A percentile compares a stretch with the other conserved stretches of the same genome.
These are phyloP conservation scores for Odontamblyopus rebecca DNA, from an alignment of 2,797 vertebrate genomes.

Conservation along the genomic window DNA sequence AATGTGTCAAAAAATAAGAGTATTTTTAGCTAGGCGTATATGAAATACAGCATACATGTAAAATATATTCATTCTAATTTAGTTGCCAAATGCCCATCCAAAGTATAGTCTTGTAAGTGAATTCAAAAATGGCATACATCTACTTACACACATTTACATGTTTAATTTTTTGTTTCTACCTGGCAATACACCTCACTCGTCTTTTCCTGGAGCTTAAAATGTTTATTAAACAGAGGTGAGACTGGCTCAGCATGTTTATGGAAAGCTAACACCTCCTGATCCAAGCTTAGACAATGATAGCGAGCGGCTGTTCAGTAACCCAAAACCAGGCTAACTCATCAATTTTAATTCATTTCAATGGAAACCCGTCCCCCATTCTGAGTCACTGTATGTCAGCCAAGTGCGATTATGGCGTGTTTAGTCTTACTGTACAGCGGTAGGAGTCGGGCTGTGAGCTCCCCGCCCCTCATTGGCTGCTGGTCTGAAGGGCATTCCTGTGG, in stretches of 20 bases:
- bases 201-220: conserved; percentile 25
- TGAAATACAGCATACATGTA: not conserved
- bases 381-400: conserved; percentile 34
- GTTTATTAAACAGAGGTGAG: conserved; percentile 40
- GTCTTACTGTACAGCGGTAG: conserved; percentile 55
- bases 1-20: not conserved
- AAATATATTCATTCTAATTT: not conserved
- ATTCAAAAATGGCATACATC: not conserved
- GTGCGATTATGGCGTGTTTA: conserved; percentile 45
- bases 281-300: conserved; percentile 7
- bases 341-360: conserved; percentile 41
- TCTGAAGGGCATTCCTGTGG: conserved; percentile 71
- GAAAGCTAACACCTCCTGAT: conserved; percentile 9
- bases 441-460: conserved; percentile 31
- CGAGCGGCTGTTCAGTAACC: conserved; percentile 12
- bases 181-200: not conserved
- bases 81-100: not conserved
- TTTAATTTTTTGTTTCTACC: not conserved
- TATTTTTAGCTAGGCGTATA: not conserved
- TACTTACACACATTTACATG: no score
- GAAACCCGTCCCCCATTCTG: conserved; percentile 46
- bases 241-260: conserved; percentile 7
- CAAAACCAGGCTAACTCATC: conserved; percentile 14
- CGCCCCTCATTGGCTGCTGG: not conserved
- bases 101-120: not conserved